Evolutionary conservation across 1,140 invertebrate genomes (phyloP).

Genomic region (Drosophila nigrodunni): DNA sequence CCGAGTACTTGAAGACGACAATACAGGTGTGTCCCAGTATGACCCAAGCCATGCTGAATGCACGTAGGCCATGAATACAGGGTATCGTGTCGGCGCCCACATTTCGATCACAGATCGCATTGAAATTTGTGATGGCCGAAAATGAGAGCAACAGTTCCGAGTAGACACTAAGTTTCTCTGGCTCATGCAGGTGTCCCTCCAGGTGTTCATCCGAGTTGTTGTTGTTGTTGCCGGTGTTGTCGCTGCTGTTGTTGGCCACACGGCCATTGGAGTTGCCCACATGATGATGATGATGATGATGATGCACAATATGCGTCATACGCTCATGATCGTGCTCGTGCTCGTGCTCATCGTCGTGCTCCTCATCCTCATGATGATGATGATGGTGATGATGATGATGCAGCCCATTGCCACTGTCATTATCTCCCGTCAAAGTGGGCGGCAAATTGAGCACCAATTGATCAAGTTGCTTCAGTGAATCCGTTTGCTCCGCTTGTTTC

Average conservation of each 20-base stretch:
- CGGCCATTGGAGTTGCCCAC: constrained; percentile 23
- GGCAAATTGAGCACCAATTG: constrained; percentile 77
- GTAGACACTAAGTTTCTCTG: constrained; percentile 86
- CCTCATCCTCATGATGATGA: constrained; percentile 64
- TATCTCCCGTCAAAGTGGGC: constrained; percentile 57
- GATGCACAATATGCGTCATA: constrained; percentile 72
- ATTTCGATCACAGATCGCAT: constrained; percentile 90
- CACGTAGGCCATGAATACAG: constrained; percentile 92
- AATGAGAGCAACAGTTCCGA: constrained; percentile 92
- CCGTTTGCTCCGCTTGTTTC: constrained; percentile 63
- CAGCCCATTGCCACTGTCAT: constrained; percentile 65
- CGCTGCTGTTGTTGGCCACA: neutral
- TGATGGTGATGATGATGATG: constrained; percentile 84
- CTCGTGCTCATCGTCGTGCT: constrained; percentile 40
- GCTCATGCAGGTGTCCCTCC: constrained; percentile 85
- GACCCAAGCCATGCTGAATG: constrained; percentile 96
- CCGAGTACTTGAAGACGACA: constrained; percentile 93
- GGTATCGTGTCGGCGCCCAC: constrained; percentile 93
- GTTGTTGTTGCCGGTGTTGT: constrained; percentile 85
- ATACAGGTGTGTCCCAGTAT: constrained; percentile 96
- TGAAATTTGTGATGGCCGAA: constrained; percentile 90
- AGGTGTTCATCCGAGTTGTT: constrained; percentile 88
- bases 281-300: constrained; percentile 80
- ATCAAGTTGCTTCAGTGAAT: constrained; percentile 74
- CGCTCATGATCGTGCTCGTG: constrained; percentile 33